Percentiles rank a stretch among this genome's conserved stretches.
These are phyloP conservation scores for Olivierus martensii DNA, from an alignment of 1,140 invertebrate genomes.

Conservation along the genomic window DNA sequence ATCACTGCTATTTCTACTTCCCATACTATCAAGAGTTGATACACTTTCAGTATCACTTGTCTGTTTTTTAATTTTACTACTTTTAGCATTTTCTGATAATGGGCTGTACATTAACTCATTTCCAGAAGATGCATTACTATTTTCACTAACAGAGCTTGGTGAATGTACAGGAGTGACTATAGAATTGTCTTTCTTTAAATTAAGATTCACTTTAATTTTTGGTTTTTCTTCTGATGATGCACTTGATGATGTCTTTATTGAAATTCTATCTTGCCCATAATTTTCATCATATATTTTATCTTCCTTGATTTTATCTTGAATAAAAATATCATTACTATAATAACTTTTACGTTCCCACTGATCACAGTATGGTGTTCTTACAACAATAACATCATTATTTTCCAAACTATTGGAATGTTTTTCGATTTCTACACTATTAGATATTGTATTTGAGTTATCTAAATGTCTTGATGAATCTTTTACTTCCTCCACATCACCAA, in stretches of 20 bases:
- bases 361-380: constrained; percentile 5
- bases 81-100: constrained; percentile 16
- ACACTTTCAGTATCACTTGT: constrained; percentile 57
- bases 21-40: constrained; percentile 60
- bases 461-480: constrained; percentile 18
- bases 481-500: constrained; percentile 47
- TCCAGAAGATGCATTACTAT: background rate
- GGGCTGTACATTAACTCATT: too few species aligned
- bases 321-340: too few species aligned
- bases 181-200: constrained; percentile 15
- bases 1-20: constrained; percentile 38
- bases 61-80: constrained; percentile 4
- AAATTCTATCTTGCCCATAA: background rate
- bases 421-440: constrained; percentile 15
- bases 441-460: constrained; percentile 15
- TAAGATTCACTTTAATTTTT: constrained; percentile 21
- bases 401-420: background rate
- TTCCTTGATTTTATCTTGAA: too few species aligned
- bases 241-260: background rate
- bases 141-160: background rate
- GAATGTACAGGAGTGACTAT: constrained; percentile 10
- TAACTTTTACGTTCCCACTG: background rate
- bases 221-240: constrained; percentile 8
- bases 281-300: too few species aligned
- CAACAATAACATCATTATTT: constrained; percentile 5